Percentiles rank a stretch among this genome's conserved stretches.
Evolutionary conservation across 2,888 invertebrate species (phyloP).

Genomic region (Cantharis rufa): DNA sequence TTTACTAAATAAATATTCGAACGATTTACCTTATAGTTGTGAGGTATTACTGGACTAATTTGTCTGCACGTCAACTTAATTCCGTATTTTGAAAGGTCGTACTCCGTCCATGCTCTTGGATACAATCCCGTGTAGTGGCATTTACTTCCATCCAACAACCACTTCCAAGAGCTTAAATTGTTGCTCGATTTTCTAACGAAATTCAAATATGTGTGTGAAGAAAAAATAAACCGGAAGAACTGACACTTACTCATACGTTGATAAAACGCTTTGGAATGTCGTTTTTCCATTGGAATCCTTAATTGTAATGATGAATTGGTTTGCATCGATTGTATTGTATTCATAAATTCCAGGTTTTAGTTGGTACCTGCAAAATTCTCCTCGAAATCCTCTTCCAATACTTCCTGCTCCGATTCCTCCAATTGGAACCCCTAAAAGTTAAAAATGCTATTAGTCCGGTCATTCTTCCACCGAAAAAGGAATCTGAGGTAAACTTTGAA

Average conservation of each 20-base stretch:
- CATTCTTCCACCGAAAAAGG: too few relatives aligned
- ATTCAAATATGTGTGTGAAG: not conserved
- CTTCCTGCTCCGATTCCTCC: slow-evolving; percentile 83
- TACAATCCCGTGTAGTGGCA: slow-evolving; percentile 84
- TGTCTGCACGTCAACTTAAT: slow-evolving; percentile 82
- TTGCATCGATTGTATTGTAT: slow-evolving; percentile 78
- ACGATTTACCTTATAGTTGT: slow-evolving; percentile 79
- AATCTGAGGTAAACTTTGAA: too few relatives aligned
- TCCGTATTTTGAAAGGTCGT: slow-evolving; percentile 79
- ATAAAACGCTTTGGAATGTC: slow-evolving; percentile 79
- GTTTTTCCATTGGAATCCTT: slow-evolving; percentile 68
- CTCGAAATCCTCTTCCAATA: slow-evolving; percentile 89
- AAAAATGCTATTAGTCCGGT: not conserved
- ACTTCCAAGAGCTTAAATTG: slow-evolving; percentile 70
- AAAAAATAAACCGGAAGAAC: not conserved
- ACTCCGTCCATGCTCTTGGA: slow-evolving; percentile 91
- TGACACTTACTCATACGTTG: slow-evolving; percentile 69
- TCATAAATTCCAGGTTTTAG: slow-evolving; percentile 88
- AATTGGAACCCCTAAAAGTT: slow-evolving; percentile 73
- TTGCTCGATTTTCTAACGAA: slow-evolving; percentile 64
- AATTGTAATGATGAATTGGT: slow-evolving; percentile 91
- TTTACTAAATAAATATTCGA: not conserved
- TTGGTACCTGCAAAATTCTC: slow-evolving; percentile 92
- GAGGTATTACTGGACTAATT: slow-evolving; percentile 90
- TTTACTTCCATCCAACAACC: slow-evolving; percentile 68